These are phyloP conservation scores for Pandemis corylana DNA, from an alignment of 2,888 invertebrate genomes.

Conservation along the genomic window DNA sequence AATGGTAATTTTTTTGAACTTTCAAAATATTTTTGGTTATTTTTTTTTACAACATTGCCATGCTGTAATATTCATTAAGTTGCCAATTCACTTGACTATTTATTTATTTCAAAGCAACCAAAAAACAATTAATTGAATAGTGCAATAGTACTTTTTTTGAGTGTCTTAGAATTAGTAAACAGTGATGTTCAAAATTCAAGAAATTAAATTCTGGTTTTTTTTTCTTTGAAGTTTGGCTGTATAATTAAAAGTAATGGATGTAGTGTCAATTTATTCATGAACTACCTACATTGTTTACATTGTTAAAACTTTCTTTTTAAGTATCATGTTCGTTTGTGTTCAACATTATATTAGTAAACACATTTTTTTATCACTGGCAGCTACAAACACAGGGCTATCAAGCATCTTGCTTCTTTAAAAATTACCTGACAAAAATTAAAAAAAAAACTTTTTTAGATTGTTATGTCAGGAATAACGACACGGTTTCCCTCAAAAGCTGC, in stretches of 20 bases:
- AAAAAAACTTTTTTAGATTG: not conserved
- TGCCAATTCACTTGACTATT: too few relatives aligned
- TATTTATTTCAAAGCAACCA: too few relatives aligned
- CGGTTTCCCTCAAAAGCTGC: not conserved
- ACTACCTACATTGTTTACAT: not conserved
- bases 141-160: too few relatives aligned
- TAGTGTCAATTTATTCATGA: not conserved
- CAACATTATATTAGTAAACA: constrained; percentile 21
- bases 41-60: too few relatives aligned
- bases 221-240: not conserved
- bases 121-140: too few relatives aligned
- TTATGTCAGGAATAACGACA: not conserved
- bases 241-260: not conserved
- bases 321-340: not conserved
- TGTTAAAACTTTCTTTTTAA: not conserved
- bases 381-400: not conserved
- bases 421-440: not conserved
- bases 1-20: too few relatives aligned
- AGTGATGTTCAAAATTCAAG: not conserved
- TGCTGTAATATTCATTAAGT: too few relatives aligned
- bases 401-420: too few relatives aligned
- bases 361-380: constrained; percentile 9
- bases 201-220: not conserved
- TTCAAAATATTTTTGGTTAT: too few relatives aligned
- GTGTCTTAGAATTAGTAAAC: not conserved